Conservation (phyloP, 2,888 invertebrate species). For the Lasioglossum villosulum region DNA sequence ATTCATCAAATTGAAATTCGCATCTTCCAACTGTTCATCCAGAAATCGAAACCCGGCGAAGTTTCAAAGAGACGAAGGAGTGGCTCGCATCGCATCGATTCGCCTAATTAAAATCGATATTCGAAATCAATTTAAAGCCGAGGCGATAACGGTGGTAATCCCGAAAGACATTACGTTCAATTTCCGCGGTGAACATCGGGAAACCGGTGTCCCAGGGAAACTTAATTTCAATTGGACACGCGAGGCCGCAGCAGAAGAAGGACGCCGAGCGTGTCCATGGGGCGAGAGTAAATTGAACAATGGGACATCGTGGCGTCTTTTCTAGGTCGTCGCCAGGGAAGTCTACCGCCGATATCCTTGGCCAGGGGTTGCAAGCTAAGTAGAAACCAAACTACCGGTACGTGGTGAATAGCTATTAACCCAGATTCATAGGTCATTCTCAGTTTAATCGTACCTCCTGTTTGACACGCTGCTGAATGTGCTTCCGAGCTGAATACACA, state of each 20-base stretch:
- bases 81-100: neutral
- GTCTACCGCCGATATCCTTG: conserved; percentile 10
- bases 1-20: too few relatives aligned
- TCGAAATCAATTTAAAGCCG: neutral
- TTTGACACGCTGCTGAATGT: neutral
- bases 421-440: conserved; percentile 57
- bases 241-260: conserved; percentile 13
- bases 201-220: neutral
- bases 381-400: conserved; percentile 46
- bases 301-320: conserved; percentile 75
- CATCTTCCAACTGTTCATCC: too few relatives aligned
- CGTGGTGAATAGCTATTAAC: conserved; percentile 66
- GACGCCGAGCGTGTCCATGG: conserved; percentile 17
- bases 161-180: neutral
- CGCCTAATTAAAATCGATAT: neutral
- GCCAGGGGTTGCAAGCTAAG: conserved; percentile 59
- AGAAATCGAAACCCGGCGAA: too few relatives aligned
- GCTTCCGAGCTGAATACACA: neutral
- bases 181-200: neutral
- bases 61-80: neutral
- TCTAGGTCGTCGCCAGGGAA: conserved; percentile 73
- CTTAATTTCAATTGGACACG: neutral
- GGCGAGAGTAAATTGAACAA: conserved; percentile 58
- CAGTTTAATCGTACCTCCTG: neutral
- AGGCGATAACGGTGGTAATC: neutral